Evolutionary conservation across 2,797 vertebrate genomes (phyloP), one percentile per base, ranked within the genome.

Genomic region (Onychomys torridus): DNA sequence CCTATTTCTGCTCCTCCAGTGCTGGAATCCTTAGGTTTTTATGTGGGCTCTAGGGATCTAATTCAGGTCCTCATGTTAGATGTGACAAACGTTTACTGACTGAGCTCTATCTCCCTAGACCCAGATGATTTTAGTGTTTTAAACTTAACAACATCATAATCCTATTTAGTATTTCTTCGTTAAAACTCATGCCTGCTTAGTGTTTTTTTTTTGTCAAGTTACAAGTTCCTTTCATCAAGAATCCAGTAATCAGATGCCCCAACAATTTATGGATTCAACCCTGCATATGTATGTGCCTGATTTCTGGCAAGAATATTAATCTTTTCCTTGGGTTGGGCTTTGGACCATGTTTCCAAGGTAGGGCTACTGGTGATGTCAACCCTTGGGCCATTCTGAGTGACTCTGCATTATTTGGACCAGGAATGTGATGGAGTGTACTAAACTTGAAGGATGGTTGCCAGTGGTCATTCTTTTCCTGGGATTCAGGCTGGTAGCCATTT

Each of bases 191-290:
- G 8, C 37, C 16, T 91, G 1, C n/a, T 40, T 84, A 11, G 25
- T 90, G 0, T 82, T 84, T 91, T 82, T 84, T 91, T n/a, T 95
- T 96, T 52, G 83, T 88, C 86, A 96, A 90, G n/a, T 65, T 71
- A 59, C n/a, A 46, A 23, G 27, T 34, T 46, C 5, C 40, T 92
- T 94, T 82, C 82, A 94, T 8, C 27, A n/a, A 65, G 17, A 27
- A 89, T 21, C 21, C 40, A 55, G 9, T 5, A 88, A 61, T 46
- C 12, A 61, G 43, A 67, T 83, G 19, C 1, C n/a, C 4, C 79
- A 69, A 55, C 29, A 73, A 78, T 27, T 90, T n/a, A 79, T 0
- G 9, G 17, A 21, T 19, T 52, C n/a, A 83, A 37, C 87, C 93
- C 61, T 90, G 55, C 63, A 67, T 75, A 85, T 27, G 32, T 46